Evolutionary conservation across 2,797 vertebrate species (phyloP).

Genomic region (Eulemur coronatus): DNA sequence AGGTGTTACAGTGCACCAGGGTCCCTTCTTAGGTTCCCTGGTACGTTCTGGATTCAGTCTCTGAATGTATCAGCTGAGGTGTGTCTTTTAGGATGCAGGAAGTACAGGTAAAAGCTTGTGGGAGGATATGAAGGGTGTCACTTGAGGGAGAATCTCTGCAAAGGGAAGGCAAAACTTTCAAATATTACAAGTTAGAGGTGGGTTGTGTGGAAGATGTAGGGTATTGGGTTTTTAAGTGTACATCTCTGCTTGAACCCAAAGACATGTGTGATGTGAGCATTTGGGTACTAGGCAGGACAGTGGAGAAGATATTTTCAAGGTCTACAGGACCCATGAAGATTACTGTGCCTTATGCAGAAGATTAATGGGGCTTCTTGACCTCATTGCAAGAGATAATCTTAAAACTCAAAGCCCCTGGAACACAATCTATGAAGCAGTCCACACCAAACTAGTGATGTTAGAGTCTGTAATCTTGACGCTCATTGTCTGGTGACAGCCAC

Average conservation of each 20-base stretch:
- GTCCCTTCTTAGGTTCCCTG: neutral
- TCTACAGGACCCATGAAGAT: neutral
- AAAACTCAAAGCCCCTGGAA: neutral
- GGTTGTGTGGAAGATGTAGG: neutral
- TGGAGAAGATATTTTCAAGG: neutral
- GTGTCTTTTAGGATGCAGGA: neutral
- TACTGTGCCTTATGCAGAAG: neutral
- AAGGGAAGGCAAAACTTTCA: neutral
- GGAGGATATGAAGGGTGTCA: neutral
- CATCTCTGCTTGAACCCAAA: neutral
- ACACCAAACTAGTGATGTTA: neutral
- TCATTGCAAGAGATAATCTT: neutral
- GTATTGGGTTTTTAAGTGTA: neutral
- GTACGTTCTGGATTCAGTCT: neutral
- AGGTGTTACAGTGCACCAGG: neutral
- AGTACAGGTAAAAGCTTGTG: neutral
- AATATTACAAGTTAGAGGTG: neutral
- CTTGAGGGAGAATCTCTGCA: neutral
- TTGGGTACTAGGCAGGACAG: neutral
- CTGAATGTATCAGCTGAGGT: neutral
- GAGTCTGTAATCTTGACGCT: neutral
- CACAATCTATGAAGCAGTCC: neutral
- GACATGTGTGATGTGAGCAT: neutral
- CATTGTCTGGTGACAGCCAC: neutral
- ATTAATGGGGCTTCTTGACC: neutral